Evolutionary conservation across 1,140 invertebrate species (phyloP).

Genomic region (Drosophila dunni): DNA sequence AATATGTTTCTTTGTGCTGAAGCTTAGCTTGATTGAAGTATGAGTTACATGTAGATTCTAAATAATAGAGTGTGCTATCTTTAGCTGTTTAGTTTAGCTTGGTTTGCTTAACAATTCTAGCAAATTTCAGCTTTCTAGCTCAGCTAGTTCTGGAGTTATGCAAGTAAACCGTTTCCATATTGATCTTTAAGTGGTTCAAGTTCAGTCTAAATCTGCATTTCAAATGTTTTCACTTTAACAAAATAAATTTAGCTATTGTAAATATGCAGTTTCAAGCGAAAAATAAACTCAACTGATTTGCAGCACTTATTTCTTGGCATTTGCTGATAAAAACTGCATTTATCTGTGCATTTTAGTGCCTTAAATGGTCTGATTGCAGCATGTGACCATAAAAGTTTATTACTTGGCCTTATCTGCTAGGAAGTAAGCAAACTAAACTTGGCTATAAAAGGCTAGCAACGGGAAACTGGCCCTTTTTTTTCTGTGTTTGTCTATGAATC

Average conservation of each 20-base stretch:
- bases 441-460: slow-evolving; percentile 13
- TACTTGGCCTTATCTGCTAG: slow-evolving; percentile 12
- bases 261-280: no score
- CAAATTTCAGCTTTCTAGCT: slow-evolving; percentile 4
- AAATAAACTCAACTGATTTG: neutral
- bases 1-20: neutral
- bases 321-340: neutral
- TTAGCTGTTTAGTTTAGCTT: no score
- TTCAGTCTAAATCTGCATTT: neutral
- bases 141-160: neutral
- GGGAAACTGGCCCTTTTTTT: slow-evolving; percentile 19
- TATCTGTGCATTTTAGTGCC: neutral
- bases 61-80: no score
- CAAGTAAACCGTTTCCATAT: neutral
- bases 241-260: no score
- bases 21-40: neutral
- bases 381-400: slow-evolving; percentile 21
- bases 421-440: slow-evolving; percentile 1
- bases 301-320: neutral
- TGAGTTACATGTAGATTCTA: neutral
- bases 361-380: slow-evolving; percentile 22
- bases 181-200: slow-evolving; percentile 6
- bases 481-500: slow-evolving; percentile 44
- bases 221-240: no score
- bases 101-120: neutral